These are phyloP conservation scores for Bellardia bayeri DNA, from an alignment of 2,888 invertebrate genomes.

Conservation along the genomic window DNA sequence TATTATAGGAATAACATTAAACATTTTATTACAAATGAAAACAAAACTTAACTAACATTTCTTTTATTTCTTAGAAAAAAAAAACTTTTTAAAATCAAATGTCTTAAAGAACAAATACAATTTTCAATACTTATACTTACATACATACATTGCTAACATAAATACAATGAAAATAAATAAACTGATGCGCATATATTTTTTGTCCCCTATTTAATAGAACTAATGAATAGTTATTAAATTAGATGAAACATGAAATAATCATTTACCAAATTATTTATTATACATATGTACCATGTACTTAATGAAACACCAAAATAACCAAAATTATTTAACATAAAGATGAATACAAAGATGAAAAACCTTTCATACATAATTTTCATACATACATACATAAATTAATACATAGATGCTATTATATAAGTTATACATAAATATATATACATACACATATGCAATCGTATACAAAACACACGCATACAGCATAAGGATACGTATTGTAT, in stretches of 20 bases:
- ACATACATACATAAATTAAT: neutral
- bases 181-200: slow-evolving; percentile 57
- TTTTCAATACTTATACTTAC: slow-evolving; percentile 1
- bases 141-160: slow-evolving; percentile 1
- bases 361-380: neutral
- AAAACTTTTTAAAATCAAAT: slow-evolving; percentile 54
- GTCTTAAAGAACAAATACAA: slow-evolving; percentile 61
- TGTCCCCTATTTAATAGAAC: slow-evolving; percentile 52
- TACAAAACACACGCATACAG: slow-evolving; percentile 27
- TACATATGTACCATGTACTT: slow-evolving; percentile 52
- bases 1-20: slow-evolving; percentile 28
- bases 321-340: slow-evolving; percentile 24
- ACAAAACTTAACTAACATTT: slow-evolving; percentile 56
- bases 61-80: slow-evolving; percentile 58
- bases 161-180: neutral
- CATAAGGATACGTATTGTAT: too few relatives aligned
- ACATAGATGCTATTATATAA: neutral
- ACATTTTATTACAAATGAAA: slow-evolving; percentile 20
- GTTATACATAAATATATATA: slow-evolving; percentile 27
- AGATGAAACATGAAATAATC: slow-evolving; percentile 19
- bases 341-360: slow-evolving; percentile 14
- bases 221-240: slow-evolving; percentile 14
- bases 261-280: slow-evolving; percentile 58
- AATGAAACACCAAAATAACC: slow-evolving; percentile 38
- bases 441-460: slow-evolving; percentile 48